Percentiles rank a stretch among this genome's conserved stretches.
Evolutionary conservation across 23 tunicate genomes (phyloP).

Genomic region (Ascidia mentula): DNA sequence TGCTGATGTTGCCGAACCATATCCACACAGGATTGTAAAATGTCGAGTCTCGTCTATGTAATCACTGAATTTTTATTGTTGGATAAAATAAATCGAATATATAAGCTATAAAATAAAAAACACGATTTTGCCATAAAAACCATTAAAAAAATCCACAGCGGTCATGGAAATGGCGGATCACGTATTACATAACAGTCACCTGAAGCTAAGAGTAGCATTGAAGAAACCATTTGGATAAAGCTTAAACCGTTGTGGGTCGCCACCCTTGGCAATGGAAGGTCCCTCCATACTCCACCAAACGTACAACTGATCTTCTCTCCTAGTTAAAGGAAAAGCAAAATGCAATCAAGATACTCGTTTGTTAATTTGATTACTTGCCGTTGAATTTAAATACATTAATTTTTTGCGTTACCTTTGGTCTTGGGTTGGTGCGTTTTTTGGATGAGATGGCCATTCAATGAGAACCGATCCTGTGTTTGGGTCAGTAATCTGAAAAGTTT

Average conservation of each 20-base stretch:
- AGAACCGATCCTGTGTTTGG: background rate
- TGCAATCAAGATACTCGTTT: no score
- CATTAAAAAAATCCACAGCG: no score
- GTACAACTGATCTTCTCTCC: background rate
- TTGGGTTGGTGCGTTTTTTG: background rate
- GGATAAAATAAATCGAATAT: no score
- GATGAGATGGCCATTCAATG: background rate
- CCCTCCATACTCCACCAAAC: constrained; percentile 1
- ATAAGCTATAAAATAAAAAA: no score
- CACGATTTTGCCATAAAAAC: no score
- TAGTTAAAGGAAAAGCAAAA: no score
- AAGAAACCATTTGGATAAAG: background rate
- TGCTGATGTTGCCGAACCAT: background rate
- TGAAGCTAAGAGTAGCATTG: background rate
- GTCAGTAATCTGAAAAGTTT: background rate
- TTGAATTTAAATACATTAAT: no score
- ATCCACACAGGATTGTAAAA: background rate
- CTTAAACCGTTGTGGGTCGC: background rate
- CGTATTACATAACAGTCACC: no score
- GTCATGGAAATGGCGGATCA: no score
- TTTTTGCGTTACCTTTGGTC: background rate
- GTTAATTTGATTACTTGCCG: no score
- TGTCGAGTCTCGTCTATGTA: background rate
- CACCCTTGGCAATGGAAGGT: background rate
- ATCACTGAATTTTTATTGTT: no score